phyloP scores from a whole-genome alignment of 1,140 invertebrate genomes.

The Calliphora vicina region DNA sequence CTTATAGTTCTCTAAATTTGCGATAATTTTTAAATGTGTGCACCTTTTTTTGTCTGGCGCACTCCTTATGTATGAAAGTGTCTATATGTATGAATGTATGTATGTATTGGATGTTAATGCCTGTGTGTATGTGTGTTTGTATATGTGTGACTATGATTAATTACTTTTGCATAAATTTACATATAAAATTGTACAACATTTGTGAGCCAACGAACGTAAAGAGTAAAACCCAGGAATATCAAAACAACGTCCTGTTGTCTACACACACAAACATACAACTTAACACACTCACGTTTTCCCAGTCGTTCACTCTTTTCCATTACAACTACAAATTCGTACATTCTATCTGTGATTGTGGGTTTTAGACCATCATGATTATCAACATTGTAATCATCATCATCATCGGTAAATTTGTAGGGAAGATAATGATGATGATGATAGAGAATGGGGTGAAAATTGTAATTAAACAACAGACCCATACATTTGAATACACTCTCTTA shows the following conservation, averaged over 20 bases:
- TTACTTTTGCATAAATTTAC: slow-evolving; percentile 63
- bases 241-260: slow-evolving; percentile 20
- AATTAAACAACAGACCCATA: not conserved
- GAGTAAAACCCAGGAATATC: slow-evolving; percentile 23
- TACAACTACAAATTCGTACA: slow-evolving; percentile 11
- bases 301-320: not conserved
- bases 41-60: not conserved
- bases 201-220: slow-evolving; percentile 41
- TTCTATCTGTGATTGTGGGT: slow-evolving; percentile 21
- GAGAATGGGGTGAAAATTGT: slow-evolving; percentile 16
- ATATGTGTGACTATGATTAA: slow-evolving; percentile 61
- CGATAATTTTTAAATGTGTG: no score
- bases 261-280: not conserved
- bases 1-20: no score
- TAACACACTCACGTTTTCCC: no score
- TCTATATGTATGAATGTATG: not conserved
- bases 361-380: slow-evolving; percentile 13
- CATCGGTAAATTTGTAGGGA: not conserved
- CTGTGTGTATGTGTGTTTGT: slow-evolving; percentile 21
- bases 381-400: not conserved
- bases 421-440: not conserved
- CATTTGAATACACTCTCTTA: no score
- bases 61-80: not conserved
- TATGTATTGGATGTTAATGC: no score
- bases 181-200: slow-evolving; percentile 61